Evolutionary conservation across 2,113 vertebrate genomes (phyloP).

Genomic region (Morphnarchus princeps): DNA sequence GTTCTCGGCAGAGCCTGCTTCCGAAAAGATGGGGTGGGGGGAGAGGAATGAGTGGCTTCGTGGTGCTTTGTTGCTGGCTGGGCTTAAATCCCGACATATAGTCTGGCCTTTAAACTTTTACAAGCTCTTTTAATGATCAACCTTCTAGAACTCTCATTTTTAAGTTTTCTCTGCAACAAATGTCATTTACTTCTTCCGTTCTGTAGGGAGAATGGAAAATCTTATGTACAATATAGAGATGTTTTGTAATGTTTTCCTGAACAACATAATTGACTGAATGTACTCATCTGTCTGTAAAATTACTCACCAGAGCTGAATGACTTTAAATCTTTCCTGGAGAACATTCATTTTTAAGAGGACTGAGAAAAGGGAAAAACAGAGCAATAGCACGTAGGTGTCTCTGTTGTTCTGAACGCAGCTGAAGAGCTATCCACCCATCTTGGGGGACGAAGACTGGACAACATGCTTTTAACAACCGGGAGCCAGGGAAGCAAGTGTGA

Average conservation of each 20-base stretch:
- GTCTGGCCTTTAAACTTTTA: background rate
- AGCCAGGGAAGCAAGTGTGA: background rate
- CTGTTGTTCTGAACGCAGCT: background rate
- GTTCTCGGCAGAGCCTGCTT: too few relatives aligned
- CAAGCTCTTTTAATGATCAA: background rate
- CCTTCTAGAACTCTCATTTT: background rate
- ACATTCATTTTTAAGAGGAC: background rate
- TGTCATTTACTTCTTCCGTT: background rate
- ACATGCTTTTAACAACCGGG: background rate
- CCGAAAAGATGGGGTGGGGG: too few relatives aligned
- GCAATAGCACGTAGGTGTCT: background rate
- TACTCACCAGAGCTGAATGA: background rate
- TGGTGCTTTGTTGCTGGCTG: too few relatives aligned
- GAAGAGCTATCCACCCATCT: background rate
- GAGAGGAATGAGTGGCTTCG: too few relatives aligned
- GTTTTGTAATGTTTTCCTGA: background rate
- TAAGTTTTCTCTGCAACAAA: background rate
- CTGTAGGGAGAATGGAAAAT: background rate
- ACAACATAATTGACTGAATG: background rate
- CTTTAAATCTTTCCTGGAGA: background rate
- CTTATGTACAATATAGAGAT: background rate
- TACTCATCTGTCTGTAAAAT: background rate
- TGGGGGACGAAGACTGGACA: background rate
- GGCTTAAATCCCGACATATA: background rate
- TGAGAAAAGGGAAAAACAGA: background rate